These are phyloP conservation scores for Xiphophorus hellerii DNA, from an alignment of 2,113 vertebrate species.

Conservation along the genomic window DNA sequence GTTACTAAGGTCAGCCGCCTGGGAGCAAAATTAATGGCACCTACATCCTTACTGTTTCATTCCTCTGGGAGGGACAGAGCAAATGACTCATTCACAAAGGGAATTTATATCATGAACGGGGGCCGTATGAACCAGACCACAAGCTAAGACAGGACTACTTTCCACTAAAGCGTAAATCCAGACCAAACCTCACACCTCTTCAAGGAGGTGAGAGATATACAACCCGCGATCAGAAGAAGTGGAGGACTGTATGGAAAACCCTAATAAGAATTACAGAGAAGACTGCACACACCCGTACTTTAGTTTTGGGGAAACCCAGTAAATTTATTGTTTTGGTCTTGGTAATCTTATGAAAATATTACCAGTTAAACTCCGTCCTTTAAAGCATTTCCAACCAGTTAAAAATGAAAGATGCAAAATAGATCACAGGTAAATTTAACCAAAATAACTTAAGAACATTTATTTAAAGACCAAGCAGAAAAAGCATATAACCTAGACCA, in stretches of 20 bases:
- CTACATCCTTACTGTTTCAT: conserved; percentile 45
- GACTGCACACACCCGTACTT: background rate
- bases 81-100: conserved; percentile 63
- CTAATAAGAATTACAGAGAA: background rate
- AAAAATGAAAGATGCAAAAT: background rate
- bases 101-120: conserved; percentile 66
- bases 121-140: conserved; percentile 53
- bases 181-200: conserved; percentile 49
- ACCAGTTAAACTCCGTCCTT: background rate
- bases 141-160: conserved; percentile 41
- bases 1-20: conserved; percentile 49
- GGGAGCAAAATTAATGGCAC: conserved; percentile 62
- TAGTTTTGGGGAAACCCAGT: no score
- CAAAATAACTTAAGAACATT: background rate
- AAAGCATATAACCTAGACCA: background rate
- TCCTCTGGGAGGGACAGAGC: conserved; percentile 53
- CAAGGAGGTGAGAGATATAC: conserved; percentile 30
- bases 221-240: background rate
- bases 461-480: background rate
- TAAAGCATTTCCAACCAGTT: background rate
- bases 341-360: background rate
- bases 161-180: conserved; percentile 17
- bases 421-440: background rate
- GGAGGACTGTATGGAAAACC: background rate
- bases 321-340: background rate